These are phyloP conservation scores for Cheilosia soror DNA, from an alignment of 2,888 invertebrate species.

Conservation along the genomic window DNA sequence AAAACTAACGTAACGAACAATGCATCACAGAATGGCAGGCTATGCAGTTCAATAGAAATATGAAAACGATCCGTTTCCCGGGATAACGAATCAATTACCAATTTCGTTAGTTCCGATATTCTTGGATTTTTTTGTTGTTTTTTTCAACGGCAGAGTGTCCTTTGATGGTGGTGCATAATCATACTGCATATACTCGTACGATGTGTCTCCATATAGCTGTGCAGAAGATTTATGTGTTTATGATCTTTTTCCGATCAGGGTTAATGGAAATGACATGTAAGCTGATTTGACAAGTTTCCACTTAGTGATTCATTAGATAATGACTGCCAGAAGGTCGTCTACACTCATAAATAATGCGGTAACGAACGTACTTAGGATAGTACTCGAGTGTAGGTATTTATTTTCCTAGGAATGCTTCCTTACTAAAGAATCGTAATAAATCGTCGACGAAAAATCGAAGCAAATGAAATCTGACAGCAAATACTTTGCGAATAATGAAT, in stretches of 20 bases:
- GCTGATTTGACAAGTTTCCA: constrained; percentile 64
- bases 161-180: not conserved
- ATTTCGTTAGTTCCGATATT: not conserved
- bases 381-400: constrained; percentile 23
- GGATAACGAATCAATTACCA: not conserved
- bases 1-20: no score
- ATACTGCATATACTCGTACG: no score
- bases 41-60: no score
- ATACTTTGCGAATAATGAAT: constrained; percentile 64
- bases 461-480: constrained; percentile 71
- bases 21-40: no score
- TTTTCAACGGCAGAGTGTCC: not conserved
- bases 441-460: constrained; percentile 51
- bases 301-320: constrained; percentile 70
- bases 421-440: constrained; percentile 58
- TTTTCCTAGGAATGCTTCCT: constrained; percentile 32
- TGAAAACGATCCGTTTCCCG: not conserved
- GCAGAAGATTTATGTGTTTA: constrained; percentile 50
- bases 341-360: constrained; percentile 63
- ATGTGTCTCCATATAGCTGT: no score
- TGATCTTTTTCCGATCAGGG: constrained; percentile 61
- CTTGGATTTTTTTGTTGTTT: not conserved
- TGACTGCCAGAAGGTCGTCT: constrained; percentile 62
- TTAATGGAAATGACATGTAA: constrained; percentile 69
- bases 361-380: constrained; percentile 29